A percentile compares a stretch with the other conserved stretches of the same genome.
Conservation (phyloP, 2,113 vertebrate species). For the Pterophyllum scalare region DNA sequence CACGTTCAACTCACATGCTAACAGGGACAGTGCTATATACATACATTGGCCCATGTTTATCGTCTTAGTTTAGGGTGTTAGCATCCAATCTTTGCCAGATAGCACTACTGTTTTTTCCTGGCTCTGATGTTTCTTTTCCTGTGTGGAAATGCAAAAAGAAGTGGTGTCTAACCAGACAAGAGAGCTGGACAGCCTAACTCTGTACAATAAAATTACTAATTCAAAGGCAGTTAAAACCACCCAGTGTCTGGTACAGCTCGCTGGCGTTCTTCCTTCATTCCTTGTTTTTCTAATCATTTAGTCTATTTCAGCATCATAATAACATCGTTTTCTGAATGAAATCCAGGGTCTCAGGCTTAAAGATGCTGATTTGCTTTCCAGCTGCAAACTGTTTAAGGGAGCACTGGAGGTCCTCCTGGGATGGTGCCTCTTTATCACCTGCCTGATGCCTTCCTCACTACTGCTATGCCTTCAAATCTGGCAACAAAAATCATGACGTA, state of each 20-base stretch:
- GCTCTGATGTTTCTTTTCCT: not conserved
- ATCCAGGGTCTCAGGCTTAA: not conserved
- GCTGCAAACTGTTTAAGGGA: not conserved
- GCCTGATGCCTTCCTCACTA: not conserved
- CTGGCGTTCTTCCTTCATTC: not conserved
- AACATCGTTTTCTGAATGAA: not conserved
- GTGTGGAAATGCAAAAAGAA: not conserved
- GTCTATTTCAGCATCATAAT: conserved; percentile 2
- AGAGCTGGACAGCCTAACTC: not conserved
- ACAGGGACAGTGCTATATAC: not conserved
- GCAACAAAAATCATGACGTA: not conserved
- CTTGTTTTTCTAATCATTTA: conserved; percentile 1
- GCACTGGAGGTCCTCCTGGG: not conserved
- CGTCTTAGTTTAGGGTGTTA: not conserved
- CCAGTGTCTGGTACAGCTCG: not conserved
- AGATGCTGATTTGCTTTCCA: not conserved
- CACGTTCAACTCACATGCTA: not conserved
- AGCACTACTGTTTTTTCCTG: not conserved
- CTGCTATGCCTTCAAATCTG: not conserved
- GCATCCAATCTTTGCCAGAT: not conserved
- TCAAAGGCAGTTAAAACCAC: not conserved
- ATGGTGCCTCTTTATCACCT: not conserved
- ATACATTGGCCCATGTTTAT: no score
- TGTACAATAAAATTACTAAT: not conserved
- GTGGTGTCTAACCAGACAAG: not conserved